Percentiles rank a stretch among this genome's conserved stretches.
phyloP scores from a whole-genome alignment of 2,113 vertebrate species.

The Scolopax mira region DNA sequence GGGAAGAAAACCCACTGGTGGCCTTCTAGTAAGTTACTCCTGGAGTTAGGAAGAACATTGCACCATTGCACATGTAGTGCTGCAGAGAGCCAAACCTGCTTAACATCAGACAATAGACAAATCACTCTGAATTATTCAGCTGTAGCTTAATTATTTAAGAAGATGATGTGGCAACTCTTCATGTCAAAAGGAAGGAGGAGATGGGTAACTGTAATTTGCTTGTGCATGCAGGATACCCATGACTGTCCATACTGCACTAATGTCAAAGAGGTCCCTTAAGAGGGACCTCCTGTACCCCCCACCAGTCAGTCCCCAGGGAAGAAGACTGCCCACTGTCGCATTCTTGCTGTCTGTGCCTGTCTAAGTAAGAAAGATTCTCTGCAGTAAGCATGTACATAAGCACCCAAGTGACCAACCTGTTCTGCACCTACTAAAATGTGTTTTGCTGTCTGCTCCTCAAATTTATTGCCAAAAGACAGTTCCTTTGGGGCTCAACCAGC shows the following conservation, averaged over 20 bases:
- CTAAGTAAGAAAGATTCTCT: neutral
- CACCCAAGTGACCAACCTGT: neutral
- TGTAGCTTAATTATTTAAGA: neutral
- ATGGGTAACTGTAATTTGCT: neutral
- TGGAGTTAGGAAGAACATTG: neutral
- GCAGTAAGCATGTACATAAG: neutral
- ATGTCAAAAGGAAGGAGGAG: neutral
- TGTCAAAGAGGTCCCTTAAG: neutral
- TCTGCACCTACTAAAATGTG: neutral
- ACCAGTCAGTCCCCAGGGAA: neutral
- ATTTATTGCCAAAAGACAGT: neutral
- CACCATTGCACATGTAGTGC: neutral
- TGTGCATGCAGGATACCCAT: neutral
- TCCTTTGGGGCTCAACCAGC: constrained; percentile 26
- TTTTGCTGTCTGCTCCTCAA: neutral
- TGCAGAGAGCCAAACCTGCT: neutral
- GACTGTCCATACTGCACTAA: neutral
- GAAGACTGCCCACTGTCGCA: rapidly evolving
- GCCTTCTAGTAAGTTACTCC: neutral
- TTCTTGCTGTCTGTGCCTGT: neutral
- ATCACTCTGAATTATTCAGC: neutral
- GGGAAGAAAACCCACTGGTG: neutral
- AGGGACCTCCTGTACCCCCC: neutral
- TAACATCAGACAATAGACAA: neutral
- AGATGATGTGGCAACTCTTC: neutral